phyloP scores from a whole-genome alignment of 1,140 invertebrate species.

The Neotoxoptera formosana region DNA sequence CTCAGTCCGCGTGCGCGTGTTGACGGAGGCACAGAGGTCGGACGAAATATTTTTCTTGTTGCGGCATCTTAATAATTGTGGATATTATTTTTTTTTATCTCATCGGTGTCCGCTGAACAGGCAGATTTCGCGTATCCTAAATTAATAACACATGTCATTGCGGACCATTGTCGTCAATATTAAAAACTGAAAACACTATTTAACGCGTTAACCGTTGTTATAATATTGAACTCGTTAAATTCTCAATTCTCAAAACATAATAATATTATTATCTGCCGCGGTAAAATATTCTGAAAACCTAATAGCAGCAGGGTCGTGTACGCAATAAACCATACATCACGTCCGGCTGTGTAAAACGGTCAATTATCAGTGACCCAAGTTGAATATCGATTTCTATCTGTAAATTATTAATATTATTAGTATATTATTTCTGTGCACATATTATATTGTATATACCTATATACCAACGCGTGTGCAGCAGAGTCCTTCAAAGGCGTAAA shows the following conservation, averaged over 20 bases:
- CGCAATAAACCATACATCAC: constrained; percentile 15
- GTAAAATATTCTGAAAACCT: neutral
- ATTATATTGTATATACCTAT: neutral
- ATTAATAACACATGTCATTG: too few relatives aligned
- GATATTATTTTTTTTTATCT: neutral
- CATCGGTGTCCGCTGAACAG: neutral
- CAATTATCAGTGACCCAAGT: constrained; percentile 40
- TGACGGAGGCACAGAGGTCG: too few relatives aligned
- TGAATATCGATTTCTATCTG: constrained; percentile 46
- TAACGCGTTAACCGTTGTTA: neutral
- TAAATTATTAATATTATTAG: constrained; percentile 6
- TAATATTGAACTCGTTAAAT: too few relatives aligned
- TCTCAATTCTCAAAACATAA: too few relatives aligned
- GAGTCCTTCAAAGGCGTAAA: neutral
- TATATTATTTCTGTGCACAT: neutral
- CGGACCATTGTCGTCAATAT: too few relatives aligned
- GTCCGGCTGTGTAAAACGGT: constrained; percentile 11
- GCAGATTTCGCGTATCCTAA: too few relatives aligned
- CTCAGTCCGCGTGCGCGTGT: neutral
- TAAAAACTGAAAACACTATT: too few relatives aligned
- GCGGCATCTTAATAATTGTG: neutral
- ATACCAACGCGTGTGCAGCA: neutral
- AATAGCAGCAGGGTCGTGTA: neutral
- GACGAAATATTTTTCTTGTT: neutral
- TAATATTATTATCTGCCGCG: neutral